Evolutionary conservation across 1,140 invertebrate genomes (phyloP).

Genomic region (Idris sp.): DNA sequence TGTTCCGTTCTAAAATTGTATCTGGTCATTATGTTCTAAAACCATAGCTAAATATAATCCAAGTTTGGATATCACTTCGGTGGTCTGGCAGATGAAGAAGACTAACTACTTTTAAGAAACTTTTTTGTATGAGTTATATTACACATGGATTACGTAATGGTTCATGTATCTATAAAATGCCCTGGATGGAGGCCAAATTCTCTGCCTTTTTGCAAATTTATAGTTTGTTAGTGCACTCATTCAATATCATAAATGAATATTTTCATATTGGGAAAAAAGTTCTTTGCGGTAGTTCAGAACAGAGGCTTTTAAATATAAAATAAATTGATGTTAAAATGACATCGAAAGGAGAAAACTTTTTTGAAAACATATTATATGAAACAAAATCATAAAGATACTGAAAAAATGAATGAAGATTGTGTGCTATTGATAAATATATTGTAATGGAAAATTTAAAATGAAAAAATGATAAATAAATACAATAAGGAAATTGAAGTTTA

Average conservation of each 20-base stretch:
- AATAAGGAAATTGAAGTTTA: too few relatives aligned
- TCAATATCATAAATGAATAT: slow-evolving; percentile 34
- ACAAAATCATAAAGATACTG: too few relatives aligned
- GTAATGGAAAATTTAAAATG: too few relatives aligned
- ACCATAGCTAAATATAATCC: slow-evolving; percentile 21
- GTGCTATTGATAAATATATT: too few relatives aligned
- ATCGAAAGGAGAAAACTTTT: too few relatives aligned
- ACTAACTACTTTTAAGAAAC: slow-evolving; percentile 18
- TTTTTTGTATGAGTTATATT: slow-evolving; percentile 27
- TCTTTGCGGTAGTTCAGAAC: too few relatives aligned
- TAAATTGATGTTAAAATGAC: too few relatives aligned
- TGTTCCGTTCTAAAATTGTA: slow-evolving; percentile 13
- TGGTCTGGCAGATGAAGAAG: slow-evolving; percentile 15
- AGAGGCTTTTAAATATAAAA: too few relatives aligned
- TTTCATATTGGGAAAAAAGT: too few relatives aligned
- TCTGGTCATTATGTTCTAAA: slow-evolving; percentile 9
- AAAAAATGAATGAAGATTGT: too few relatives aligned
- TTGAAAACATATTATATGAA: too few relatives aligned
- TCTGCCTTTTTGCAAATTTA: slow-evolving; percentile 30
- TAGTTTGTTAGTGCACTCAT: slow-evolving; percentile 30
- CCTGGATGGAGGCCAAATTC: slow-evolving; percentile 36
- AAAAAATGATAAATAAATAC: too few relatives aligned
- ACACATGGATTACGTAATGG: slow-evolving; percentile 29
- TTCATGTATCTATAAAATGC: slow-evolving; percentile 24
- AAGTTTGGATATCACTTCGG: slow-evolving; percentile 6